Percentiles rank a stretch among this genome's conserved stretches.
These are phyloP conservation scores for Tetragnatha montana DNA, from an alignment of 2,888 invertebrate species.

Conservation along the genomic window DNA sequence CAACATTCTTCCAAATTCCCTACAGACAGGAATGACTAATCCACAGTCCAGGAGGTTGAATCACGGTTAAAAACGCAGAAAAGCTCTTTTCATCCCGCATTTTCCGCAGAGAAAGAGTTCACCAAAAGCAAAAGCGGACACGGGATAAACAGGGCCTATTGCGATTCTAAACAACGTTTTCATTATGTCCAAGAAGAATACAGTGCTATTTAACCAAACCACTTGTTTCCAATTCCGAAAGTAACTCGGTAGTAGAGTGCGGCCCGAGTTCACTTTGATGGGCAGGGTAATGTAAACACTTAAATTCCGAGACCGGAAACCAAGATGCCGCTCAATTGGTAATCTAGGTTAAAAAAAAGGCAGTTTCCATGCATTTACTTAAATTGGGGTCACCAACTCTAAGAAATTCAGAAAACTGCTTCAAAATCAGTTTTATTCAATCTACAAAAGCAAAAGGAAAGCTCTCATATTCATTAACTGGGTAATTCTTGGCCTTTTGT, in stretches of 20 bases:
- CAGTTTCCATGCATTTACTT: constrained; percentile 53
- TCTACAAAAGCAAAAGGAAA: too few relatives aligned
- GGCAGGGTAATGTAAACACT: constrained; percentile 49
- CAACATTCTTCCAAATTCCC: too few relatives aligned
- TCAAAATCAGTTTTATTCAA: not conserved
- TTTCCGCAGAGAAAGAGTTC: not conserved
- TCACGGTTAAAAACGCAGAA: too few relatives aligned
- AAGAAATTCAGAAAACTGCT: constrained; percentile 21
- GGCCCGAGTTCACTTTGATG: constrained; percentile 39
- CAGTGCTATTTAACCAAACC: constrained; percentile 40
- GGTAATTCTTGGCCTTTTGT: too few relatives aligned
- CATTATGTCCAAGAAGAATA: constrained; percentile 44
- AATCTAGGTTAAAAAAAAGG: constrained; percentile 63
- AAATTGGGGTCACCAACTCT: constrained; percentile 47
- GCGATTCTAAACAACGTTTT: constrained; percentile 27
- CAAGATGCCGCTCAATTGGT: constrained; percentile 57
- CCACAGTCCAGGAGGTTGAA: too few relatives aligned
- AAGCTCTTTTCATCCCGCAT: not conserved
- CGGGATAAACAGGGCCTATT: not conserved
- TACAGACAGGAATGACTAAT: too few relatives aligned
- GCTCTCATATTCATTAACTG: too few relatives aligned
- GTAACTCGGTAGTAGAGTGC: constrained; percentile 35
- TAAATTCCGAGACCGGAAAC: constrained; percentile 66
- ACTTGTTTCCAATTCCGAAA: constrained; percentile 44
- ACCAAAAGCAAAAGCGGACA: not conserved